Evolutionary conservation across 2,113 vertebrate species (phyloP).

Genomic region (Sander vitreus): DNA sequence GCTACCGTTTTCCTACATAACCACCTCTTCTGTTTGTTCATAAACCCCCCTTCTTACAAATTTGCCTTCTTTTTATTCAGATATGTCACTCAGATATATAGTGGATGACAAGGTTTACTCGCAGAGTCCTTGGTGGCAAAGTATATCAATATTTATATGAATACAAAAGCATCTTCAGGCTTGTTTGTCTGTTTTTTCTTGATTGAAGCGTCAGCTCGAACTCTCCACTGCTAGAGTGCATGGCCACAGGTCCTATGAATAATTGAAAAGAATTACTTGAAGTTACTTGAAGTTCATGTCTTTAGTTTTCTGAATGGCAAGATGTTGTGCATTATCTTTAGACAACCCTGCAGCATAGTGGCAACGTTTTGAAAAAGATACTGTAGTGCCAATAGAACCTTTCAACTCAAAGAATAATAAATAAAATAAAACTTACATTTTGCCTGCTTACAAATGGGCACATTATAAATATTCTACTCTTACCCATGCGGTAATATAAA

Average conservation of each 20-base stretch:
- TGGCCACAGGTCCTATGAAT: conserved; percentile 33
- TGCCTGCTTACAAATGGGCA: neutral
- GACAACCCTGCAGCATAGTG: neutral
- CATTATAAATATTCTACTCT: neutral
- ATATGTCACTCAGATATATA: conserved; percentile 16
- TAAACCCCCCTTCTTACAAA: neutral
- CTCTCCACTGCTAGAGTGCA: neutral
- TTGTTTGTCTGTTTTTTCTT: conserved; percentile 32
- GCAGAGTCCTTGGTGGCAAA: conserved; percentile 25
- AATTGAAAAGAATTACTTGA: conserved; percentile 27
- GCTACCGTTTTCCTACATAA: conserved; percentile 31
- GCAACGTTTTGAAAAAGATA: neutral
- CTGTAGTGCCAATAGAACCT: neutral
- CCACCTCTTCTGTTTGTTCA: conserved; percentile 30
- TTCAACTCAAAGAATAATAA: neutral
- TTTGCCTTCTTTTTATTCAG: conserved; percentile 2
- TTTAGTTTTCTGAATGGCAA: neutral
- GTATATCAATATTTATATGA: conserved; percentile 45
- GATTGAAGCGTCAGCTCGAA: conserved; percentile 49
- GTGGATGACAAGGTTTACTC: conserved; percentile 28
- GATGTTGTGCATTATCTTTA: neutral
- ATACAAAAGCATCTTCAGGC: conserved; percentile 29
- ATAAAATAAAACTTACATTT: neutral
- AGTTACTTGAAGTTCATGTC: conserved; percentile 4
- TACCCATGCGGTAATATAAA: neutral